phyloP scores from a whole-genome alignment of 2,113 vertebrate species.

The Aptenodytes patagonicus region DNA sequence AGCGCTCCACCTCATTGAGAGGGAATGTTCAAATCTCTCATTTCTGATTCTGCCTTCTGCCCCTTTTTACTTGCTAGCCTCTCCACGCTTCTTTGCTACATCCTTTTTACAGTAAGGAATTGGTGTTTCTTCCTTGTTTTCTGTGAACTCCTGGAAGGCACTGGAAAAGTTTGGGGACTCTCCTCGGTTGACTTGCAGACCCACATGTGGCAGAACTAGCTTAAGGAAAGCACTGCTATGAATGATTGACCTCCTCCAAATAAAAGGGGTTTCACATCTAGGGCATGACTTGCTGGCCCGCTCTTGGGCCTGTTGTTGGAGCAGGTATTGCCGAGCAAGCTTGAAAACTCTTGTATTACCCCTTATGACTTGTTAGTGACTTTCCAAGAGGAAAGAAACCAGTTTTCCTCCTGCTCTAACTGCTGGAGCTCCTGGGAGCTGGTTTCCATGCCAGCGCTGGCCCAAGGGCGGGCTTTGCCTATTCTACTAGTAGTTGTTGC shows the following conservation, averaged over 20 bases:
- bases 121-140: not conserved
- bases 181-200: not conserved
- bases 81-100: not conserved
- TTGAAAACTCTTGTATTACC: not conserved
- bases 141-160: not conserved
- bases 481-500: not conserved
- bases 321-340: not conserved
- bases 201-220: not conserved
- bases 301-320: not conserved
- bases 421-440: not conserved
- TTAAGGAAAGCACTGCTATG: not conserved
- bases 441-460: not conserved
- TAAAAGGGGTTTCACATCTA: not conserved
- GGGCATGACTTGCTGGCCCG: not conserved
- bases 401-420: not conserved
- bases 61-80: not conserved
- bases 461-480: not conserved
- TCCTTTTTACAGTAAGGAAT: not conserved
- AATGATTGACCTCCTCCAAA: not conserved
- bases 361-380: not conserved
- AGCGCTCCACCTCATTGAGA: fast-evolving
- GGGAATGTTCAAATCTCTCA: not conserved
- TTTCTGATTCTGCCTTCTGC: not conserved
- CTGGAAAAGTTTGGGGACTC: not conserved
- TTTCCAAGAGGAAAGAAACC: not conserved